Evolutionary conservation across 2,113 vertebrate species (phyloP).

Genomic region (Phycodurus eques): DNA sequence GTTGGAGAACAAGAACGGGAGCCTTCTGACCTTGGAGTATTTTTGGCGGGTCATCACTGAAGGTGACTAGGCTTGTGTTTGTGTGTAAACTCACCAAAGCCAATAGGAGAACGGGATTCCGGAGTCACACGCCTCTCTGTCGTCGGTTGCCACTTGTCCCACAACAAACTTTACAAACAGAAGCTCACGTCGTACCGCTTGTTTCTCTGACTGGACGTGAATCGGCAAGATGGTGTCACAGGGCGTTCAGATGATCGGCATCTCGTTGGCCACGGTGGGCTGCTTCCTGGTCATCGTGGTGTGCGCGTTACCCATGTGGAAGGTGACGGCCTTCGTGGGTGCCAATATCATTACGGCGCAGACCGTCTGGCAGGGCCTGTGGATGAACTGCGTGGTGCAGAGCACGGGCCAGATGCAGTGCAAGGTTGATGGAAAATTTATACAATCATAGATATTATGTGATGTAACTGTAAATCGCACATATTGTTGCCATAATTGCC

Average conservation of each 20-base stretch:
- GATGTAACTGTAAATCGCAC: background rate
- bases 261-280: conserved; percentile 58
- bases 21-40: conserved; percentile 52
- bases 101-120: conserved; percentile 24
- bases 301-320: conserved; percentile 76
- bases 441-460: background rate
- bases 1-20: background rate
- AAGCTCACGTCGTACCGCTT: background rate
- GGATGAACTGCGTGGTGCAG: conserved; percentile 83
- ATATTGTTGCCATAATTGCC: background rate
- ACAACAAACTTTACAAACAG: conserved; percentile 42
- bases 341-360: conserved; percentile 76
- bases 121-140: conserved; percentile 44
- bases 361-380: conserved; percentile 78
- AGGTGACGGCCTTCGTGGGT: conserved; percentile 69
- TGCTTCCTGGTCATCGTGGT: conserved; percentile 66
- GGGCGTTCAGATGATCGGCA: conserved; percentile 69
- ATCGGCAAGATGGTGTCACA: conserved; percentile 63
- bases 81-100: conserved; percentile 59
- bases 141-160: conserved; percentile 22
- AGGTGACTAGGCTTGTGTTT: conserved; percentile 61
- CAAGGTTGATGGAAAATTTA: conserved; percentile 36
- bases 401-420: conserved; percentile 80
- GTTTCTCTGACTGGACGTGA: conserved; percentile 5
- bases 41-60: conserved; percentile 36